Percentiles rank a stretch among this genome's conserved stretches.
These are phyloP conservation scores for Parasteatoda tepidariorum DNA, from an alignment of 1,140 invertebrate species.

Conservation along the genomic window DNA sequence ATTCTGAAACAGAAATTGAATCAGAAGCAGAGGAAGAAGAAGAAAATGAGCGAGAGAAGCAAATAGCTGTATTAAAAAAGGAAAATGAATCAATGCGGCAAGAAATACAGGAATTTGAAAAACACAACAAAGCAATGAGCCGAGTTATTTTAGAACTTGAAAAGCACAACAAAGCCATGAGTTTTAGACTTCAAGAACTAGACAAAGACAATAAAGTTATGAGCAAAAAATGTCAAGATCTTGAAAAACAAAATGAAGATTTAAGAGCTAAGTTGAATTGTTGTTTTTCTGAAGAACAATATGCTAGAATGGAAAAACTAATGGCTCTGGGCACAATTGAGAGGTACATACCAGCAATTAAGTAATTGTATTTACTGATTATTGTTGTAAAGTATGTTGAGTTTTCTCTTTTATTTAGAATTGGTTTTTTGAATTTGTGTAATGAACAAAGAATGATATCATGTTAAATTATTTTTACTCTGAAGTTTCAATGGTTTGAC, in stretches of 20 bases:
- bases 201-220: conserved; percentile 52
- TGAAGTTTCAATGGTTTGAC: too few species aligned
- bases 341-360: conserved; percentile 46
- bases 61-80: conserved; percentile 25
- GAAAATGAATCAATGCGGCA: conserved; percentile 48
- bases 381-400: too few species aligned
- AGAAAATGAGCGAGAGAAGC: conserved; percentile 29
- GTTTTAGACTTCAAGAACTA: conserved; percentile 29
- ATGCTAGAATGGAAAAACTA: conserved; percentile 47
- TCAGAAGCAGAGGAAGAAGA: conserved; percentile 20
- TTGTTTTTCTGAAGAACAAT: conserved; percentile 51
- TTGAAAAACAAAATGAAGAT: conserved; percentile 51
- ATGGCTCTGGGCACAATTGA: conserved; percentile 47
- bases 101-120: conserved; percentile 51
- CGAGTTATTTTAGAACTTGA: conserved; percentile 46
- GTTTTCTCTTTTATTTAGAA: too few species aligned
- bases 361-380: too few species aligned
- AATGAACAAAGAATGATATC: too few species aligned
- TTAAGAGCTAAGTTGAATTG: conserved; percentile 33
- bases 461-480: too few species aligned
- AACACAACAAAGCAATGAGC: conserved; percentile 48
- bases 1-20: conserved; percentile 28
- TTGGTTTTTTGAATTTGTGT: too few species aligned
- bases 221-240: conserved; percentile 35
- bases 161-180: conserved; percentile 52